Evolutionary conservation across 2,797 vertebrate species (phyloP).

Genomic region (Aphelocoma californica): DNA sequence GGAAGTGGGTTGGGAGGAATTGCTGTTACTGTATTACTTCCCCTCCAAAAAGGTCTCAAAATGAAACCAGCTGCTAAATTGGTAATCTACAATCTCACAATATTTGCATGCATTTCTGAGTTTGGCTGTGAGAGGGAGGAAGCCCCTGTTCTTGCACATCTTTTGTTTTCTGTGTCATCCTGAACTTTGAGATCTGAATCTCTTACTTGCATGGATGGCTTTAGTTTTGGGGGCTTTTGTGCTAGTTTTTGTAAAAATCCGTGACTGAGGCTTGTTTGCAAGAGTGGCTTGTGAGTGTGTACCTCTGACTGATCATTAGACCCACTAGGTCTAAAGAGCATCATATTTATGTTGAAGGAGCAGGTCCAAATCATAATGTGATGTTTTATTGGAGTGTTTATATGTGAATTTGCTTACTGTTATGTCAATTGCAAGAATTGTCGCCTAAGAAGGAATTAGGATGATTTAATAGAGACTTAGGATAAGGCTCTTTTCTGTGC

Average conservation of each 20-base stretch:
- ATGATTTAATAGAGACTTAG: not conserved
- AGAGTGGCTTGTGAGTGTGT: not conserved
- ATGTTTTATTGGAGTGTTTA: not conserved
- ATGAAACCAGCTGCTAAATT: slow-evolving; percentile 48
- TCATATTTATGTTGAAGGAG: not conserved
- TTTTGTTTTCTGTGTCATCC: slow-evolving; percentile 13
- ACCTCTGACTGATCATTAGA: not conserved
- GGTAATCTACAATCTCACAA: not conserved
- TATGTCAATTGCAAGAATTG: not conserved
- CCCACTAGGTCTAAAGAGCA: not conserved
- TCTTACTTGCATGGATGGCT: not conserved
- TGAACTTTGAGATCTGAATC: not conserved
- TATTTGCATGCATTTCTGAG: slow-evolving; percentile 39
- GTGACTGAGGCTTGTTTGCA: not conserved
- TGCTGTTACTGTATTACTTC: slow-evolving; percentile 57
- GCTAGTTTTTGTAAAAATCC: not conserved
- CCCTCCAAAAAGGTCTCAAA: slow-evolving; percentile 27
- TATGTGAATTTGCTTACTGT: not conserved
- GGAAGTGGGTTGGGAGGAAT: slow-evolving; percentile 37
- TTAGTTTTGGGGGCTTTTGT: not conserved
- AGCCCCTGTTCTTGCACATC: not conserved
- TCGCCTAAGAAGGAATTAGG: not conserved
- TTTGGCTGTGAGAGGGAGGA: not conserved
- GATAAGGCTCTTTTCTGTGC: not conserved
- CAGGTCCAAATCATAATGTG: not conserved